phyloP scores from a whole-genome alignment of 2,888 invertebrate genomes.

The Glomeris marginata region DNA sequence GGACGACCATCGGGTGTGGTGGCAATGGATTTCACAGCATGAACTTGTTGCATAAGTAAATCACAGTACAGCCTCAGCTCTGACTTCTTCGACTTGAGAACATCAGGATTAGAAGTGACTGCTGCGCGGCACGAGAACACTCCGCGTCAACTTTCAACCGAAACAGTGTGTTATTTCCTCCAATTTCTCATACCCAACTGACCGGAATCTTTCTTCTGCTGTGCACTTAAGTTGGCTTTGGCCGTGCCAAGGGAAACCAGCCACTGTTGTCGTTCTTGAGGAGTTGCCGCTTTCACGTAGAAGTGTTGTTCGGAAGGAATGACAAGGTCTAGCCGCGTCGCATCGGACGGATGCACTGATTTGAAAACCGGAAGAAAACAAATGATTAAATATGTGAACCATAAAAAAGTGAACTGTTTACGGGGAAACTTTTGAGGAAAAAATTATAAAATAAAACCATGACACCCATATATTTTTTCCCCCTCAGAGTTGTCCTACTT shows the following conservation, averaged over 20 bases:
- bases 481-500: too few relatives aligned
- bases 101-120: slow-evolving; percentile 13
- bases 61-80: slow-evolving; percentile 66
- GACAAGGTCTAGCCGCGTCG: slow-evolving; percentile 55
- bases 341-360: slow-evolving; percentile 50
- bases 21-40: slow-evolving; percentile 51
- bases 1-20: slow-evolving; percentile 38
- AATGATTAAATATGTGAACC: too few relatives aligned
- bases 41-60: slow-evolving; percentile 68
- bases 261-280: slow-evolving; percentile 66
- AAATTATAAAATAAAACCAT: too few relatives aligned
- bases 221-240: slow-evolving; percentile 47
- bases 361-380: too few relatives aligned
- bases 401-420: too few relatives aligned
- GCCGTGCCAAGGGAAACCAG: slow-evolving; percentile 62
- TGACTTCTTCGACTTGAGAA: slow-evolving; percentile 53
- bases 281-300: slow-evolving; percentile 57
- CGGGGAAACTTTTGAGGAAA: too few relatives aligned
- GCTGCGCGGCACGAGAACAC: too few relatives aligned
- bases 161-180: neutral
- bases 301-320: slow-evolving; percentile 70
- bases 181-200: neutral
- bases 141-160: neutral
- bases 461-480: too few relatives aligned
- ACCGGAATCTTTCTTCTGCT: slow-evolving; percentile 26